Conservation (phyloP, 2,888 invertebrate species). For the Protonemura montana region DNA sequence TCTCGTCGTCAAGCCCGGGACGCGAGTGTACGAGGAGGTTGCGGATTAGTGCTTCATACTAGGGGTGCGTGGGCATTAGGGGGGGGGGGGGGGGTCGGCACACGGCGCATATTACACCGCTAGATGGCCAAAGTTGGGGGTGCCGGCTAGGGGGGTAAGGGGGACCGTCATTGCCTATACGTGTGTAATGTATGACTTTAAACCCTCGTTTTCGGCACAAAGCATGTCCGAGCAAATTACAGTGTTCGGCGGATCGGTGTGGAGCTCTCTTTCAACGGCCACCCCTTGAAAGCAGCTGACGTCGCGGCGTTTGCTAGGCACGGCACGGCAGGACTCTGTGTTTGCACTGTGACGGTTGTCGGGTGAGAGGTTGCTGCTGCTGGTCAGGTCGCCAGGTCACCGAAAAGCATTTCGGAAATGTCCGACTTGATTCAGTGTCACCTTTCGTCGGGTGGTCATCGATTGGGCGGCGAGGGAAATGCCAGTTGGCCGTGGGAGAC, state of each 20-base stretch:
- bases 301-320: background rate
- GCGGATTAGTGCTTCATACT: background rate
- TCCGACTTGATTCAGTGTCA: background rate
- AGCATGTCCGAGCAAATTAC: constrained; percentile 42
- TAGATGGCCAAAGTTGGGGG: constrained; percentile 23
- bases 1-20: background rate
- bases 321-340: background rate
- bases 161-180: background rate
- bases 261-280: background rate
- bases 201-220: constrained; percentile 36
- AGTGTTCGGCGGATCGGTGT: background rate
- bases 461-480: background rate
- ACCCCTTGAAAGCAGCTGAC: constrained; percentile 36
- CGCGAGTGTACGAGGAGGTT: background rate
- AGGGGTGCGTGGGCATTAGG: background rate
- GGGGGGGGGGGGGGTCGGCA: too few species aligned
- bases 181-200: constrained; percentile 40
- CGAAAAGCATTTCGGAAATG: background rate
- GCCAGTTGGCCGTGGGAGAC: background rate
- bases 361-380: background rate
- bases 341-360: background rate
- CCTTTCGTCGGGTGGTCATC: background rate
- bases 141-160: background rate
- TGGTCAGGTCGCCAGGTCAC: background rate
- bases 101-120: background rate